Percentiles rank a stretch among this genome's conserved stretches.
Conservation (phyloP, 2,797 vertebrate genomes). For the Chiloscyllium punctatum region DNA sequence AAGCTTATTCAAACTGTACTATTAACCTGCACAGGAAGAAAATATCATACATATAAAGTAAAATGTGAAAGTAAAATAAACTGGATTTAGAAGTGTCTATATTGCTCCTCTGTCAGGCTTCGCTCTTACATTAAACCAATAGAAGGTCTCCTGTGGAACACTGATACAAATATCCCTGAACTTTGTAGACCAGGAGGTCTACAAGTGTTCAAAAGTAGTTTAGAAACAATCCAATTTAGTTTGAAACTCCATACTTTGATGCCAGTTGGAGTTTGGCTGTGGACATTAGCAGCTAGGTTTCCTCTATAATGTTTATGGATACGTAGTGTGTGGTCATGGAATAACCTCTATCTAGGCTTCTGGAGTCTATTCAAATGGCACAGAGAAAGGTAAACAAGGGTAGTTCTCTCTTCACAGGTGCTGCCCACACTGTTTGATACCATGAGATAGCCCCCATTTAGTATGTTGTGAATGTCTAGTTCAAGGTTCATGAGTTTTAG, state of each 20-base stretch:
- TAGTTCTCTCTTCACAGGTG: neutral
- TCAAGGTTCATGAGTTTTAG: too few relatives aligned
- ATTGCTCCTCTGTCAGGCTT: neutral
- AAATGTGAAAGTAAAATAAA: neutral
- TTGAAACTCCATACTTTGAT: neutral
- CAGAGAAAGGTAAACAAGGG: neutral
- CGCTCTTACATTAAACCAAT: too few relatives aligned
- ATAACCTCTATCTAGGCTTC: too few relatives aligned
- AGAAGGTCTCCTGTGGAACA: neutral
- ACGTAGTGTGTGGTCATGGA: neutral
- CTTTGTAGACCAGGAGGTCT: neutral
- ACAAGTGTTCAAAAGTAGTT: neutral
- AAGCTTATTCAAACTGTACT: neutral
- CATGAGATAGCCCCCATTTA: neutral
- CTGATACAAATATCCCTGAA: neutral
- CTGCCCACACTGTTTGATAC: neutral
- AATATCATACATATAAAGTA: neutral
- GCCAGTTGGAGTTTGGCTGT: neutral
- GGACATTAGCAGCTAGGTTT: neutral
- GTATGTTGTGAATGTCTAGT: too few relatives aligned
- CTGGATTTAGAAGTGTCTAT: neutral
- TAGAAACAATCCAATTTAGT: neutral
- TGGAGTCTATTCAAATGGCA: neutral
- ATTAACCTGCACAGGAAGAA: neutral
- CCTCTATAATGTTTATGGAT: neutral